These are phyloP conservation scores for Cassiopea andromeda DNA, from an alignment of 30 jellyfish, hydroid and myxozoan genomes.

Conservation along the genomic window DNA sequence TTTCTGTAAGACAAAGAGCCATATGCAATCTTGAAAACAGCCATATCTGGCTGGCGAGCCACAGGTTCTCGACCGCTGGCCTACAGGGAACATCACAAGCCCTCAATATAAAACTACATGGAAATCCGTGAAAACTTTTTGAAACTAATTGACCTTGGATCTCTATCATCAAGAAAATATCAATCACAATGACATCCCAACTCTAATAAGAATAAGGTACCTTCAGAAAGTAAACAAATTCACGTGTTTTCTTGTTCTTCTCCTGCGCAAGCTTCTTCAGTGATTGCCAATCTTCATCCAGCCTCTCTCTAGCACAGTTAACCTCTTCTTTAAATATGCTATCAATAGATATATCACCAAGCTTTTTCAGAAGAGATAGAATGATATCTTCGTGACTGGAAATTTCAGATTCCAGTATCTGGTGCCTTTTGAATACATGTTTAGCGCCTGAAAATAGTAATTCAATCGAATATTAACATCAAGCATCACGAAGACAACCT, in stretches of 20 bases:
- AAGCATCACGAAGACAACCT: too few species aligned
- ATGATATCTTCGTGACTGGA: constrained; percentile 36
- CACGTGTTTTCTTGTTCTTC: constrained; percentile 21
- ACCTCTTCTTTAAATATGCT: constrained; percentile 28
- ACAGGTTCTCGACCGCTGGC: too few species aligned
- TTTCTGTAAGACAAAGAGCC: too few species aligned
- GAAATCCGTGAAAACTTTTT: too few species aligned
- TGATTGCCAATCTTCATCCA: constrained; percentile 30
- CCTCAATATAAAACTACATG: too few species aligned
- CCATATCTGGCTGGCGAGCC: too few species aligned
- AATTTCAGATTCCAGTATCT: constrained; percentile 46
- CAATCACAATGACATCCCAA: not conserved
- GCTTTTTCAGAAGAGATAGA: constrained; percentile 14
- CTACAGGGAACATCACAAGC: too few species aligned
- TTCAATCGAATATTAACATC: too few species aligned
- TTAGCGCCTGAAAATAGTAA: constrained; percentile 55
- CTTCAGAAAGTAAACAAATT: constrained; percentile 33
- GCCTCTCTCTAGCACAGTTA: not conserved
- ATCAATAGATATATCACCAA: constrained; percentile 8
- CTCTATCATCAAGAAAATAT: too few species aligned
- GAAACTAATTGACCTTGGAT: too few species aligned
- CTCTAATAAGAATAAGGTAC: not conserved
- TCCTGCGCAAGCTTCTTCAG: constrained; percentile 23
- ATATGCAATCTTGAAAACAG: too few species aligned
- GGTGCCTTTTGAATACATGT: constrained; percentile 52